Evolutionary conservation across 2,888 invertebrate genomes (phyloP).

Genomic region (Sialis fuliginosa): DNA sequence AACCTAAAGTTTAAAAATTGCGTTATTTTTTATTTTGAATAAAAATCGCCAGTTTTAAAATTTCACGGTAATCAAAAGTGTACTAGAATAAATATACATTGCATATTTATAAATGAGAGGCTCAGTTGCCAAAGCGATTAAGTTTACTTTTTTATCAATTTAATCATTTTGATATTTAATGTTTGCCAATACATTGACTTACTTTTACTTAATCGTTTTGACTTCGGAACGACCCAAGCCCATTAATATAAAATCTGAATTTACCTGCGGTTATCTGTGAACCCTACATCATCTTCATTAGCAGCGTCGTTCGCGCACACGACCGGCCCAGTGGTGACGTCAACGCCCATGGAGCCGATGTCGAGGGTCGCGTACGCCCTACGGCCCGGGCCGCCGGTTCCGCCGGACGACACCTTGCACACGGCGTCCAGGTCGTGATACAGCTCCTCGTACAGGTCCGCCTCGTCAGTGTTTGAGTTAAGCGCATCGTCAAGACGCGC

Average conservation of each 20-base stretch:
- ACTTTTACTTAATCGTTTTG: too few relatives aligned
- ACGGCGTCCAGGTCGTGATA: slow-evolving; percentile 44
- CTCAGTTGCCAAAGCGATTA: too few relatives aligned
- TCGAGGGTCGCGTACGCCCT: slow-evolving; percentile 48
- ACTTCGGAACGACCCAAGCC: too few relatives aligned
- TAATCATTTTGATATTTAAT: too few relatives aligned
- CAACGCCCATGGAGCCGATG: slow-evolving; percentile 53
- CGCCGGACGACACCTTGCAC: slow-evolving; percentile 32
- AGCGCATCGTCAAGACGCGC: slow-evolving; percentile 58
- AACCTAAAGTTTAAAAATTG: too few relatives aligned
- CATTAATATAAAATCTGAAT: slow-evolving; percentile 9
- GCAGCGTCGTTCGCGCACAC: slow-evolving; percentile 24
- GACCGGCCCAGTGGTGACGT: slow-evolving; percentile 39
- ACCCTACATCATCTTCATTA: slow-evolving; percentile 14
- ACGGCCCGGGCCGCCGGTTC: slow-evolving; percentile 35
- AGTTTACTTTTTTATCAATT: too few relatives aligned
- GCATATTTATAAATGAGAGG: too few relatives aligned
- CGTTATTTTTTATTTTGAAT: too few relatives aligned
- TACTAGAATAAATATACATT: too few relatives aligned
- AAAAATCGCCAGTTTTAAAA: too few relatives aligned
- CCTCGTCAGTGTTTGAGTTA: slow-evolving; percentile 41
- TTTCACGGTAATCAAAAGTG: too few relatives aligned
- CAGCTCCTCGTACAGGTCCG: slow-evolving; percentile 49
- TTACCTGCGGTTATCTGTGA: slow-evolving; percentile 33
- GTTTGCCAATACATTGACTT: too few relatives aligned